Evolutionary conservation across 2,888 invertebrate species (phyloP).

Genomic region (Campoplex nolae): DNA sequence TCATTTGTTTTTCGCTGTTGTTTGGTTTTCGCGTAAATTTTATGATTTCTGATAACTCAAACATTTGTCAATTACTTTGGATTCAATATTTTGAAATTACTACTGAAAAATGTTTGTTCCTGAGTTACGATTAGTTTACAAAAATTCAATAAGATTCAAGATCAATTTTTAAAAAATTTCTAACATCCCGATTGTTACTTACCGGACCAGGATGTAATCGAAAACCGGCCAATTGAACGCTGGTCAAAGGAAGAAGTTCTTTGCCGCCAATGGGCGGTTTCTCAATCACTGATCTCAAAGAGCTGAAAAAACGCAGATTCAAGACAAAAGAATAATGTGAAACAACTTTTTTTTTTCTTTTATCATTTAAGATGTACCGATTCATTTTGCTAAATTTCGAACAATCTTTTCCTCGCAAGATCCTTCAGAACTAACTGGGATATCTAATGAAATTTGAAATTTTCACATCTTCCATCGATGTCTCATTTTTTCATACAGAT

Average conservation of each 20-base stretch:
- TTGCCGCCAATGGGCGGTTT: slow-evolving; percentile 97
- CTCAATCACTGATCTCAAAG: slow-evolving; percentile 96
- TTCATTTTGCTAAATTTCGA: neutral
- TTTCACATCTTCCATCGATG: neutral
- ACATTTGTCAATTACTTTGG: neutral
- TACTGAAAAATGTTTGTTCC: neutral
- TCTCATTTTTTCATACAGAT: neutral
- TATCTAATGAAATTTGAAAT: neutral
- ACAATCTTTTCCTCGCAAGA: neutral
- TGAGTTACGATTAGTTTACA: too few species aligned
- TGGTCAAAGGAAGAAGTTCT: slow-evolving; percentile 94
- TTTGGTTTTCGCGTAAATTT: neutral
- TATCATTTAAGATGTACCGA: neutral
- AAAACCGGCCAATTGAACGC: slow-evolving; percentile 96
- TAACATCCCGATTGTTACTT: slow-evolving; percentile 76
- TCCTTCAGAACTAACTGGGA: neutral
- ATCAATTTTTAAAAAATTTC: neutral
- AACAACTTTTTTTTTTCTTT: neutral
- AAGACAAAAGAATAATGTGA: too few species aligned
- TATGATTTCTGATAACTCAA: neutral
- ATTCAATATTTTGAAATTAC: neutral
- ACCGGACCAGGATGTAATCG: slow-evolving; percentile 97
- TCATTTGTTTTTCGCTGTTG: neutral
- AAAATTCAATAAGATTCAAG: too few species aligned
- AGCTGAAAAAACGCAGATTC: slow-evolving; percentile 86